Percentiles rank a stretch among this genome's conserved stretches.
Evolutionary conservation across 2,888 invertebrate genomes (phyloP).

Genomic region (Schizotus pectinicornis): DNA sequence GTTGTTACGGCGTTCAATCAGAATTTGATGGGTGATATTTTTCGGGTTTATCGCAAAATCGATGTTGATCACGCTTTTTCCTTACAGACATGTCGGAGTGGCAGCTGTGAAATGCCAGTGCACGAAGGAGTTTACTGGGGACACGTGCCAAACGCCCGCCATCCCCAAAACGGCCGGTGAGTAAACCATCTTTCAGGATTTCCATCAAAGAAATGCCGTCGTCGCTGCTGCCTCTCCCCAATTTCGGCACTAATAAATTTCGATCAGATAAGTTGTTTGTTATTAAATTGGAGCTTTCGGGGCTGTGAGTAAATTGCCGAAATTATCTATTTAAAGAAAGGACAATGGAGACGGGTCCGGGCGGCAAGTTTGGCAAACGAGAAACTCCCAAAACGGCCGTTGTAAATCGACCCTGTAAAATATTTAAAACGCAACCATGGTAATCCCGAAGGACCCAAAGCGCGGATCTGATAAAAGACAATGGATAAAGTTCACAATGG

Average conservation of each 20-base stretch:
- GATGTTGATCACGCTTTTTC: constrained; percentile 11
- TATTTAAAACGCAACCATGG: constrained; percentile 19
- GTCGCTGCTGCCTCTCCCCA: too few species aligned
- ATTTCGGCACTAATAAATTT: too few species aligned
- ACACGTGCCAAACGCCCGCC: constrained; percentile 71
- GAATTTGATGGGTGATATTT: neutral
- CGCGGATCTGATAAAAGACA: constrained; percentile 23
- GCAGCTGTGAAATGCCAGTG: constrained; percentile 77
- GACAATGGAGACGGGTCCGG: too few species aligned
- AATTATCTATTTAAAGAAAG: too few species aligned
- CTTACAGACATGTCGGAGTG: constrained; percentile 76
- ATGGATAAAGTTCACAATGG: constrained; percentile 18
- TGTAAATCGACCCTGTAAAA: constrained; percentile 13
- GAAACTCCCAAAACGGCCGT: constrained; percentile 5
- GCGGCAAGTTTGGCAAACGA: neutral
- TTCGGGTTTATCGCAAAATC: constrained; percentile 8
- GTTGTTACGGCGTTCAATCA: constrained; percentile 39
- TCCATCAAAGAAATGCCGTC: too few species aligned
- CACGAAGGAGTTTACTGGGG: constrained; percentile 70
- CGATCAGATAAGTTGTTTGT: neutral
- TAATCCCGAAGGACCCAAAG: constrained; percentile 21
- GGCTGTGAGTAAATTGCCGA: too few species aligned
- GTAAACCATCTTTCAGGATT: neutral
- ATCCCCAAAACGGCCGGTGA: constrained; percentile 53
- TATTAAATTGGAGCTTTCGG: too few species aligned